Evolutionary conservation across 1,140 invertebrate species (phyloP), one percentile per base, ranked within the genome.

Genomic region (Sesamia nonagrioides): DNA sequence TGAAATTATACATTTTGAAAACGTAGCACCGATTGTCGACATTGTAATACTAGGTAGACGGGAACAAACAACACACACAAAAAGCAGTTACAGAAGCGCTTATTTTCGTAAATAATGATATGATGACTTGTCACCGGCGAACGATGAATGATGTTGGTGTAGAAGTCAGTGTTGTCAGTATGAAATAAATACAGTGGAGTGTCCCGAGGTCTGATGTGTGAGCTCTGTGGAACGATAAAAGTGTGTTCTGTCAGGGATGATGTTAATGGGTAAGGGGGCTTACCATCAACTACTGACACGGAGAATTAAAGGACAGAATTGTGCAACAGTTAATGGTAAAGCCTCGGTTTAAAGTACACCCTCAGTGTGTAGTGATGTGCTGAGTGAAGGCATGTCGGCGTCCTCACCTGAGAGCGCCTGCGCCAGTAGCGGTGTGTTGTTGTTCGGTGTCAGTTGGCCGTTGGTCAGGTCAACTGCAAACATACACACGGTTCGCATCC

Each of bases 401-500:
- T 82, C 79, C 89, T 96, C 97, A 98, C 98, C 98, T 98, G 98
- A 98, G 95, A 98, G 97, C 88, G 98, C 98, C 96, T 98, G 98
- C 95, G 98, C 98, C 95, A 98, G 97, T 95, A 98, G 96, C 92
- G 98, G 98, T 93, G 97, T 98, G 95, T 98, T 98, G 97, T 98
- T 98, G 96, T 98, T 98, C 91, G 98, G 98, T 92, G 98, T 98
- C 93, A 98, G 97, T 96, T 98, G 98, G 95, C 98, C 98, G 95
- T 98, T 98, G 95, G 97, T 98, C 95, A 98, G 97, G 96, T 98
- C 98, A 96, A 98, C 98, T 98, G 97, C 96, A 97, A 97, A 97
- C 94, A 96, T 93, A 96, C 91, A 96, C 90, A 96, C 93, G 88
- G 88, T 91, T 95, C 92, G 92, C 92, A 94, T 91, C 87, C 89